Evolutionary conservation across 1,140 invertebrate genomes (phyloP).

Genomic region (Harpegnathos saltator): DNA sequence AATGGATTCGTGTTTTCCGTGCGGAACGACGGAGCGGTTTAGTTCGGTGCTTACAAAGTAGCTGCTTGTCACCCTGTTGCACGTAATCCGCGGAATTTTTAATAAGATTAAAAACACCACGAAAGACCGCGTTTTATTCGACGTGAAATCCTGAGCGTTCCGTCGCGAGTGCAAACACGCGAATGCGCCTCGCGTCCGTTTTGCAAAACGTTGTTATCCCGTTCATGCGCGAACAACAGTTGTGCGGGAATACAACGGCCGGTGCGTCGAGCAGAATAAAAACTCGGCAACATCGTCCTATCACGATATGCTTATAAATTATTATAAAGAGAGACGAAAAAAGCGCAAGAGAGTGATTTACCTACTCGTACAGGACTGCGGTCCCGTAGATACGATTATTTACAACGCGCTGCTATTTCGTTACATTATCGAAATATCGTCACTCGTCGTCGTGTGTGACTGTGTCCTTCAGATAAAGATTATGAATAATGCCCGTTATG

Average conservation of each 20-base stretch:
- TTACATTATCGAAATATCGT: too few species aligned
- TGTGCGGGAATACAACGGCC: background rate
- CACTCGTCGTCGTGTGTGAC: too few species aligned
- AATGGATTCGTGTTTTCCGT: background rate
- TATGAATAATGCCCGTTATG: too few species aligned
- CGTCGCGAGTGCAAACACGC: too few species aligned
- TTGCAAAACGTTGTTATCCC: background rate
- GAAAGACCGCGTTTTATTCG: slow-evolving; percentile 6
- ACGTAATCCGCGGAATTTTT: slow-evolving; percentile 48
- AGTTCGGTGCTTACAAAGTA: slow-evolving; percentile 37
- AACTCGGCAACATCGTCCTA: background rate
- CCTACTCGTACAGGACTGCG: background rate
- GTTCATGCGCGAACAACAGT: background rate
- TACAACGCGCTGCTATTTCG: background rate
- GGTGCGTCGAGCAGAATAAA: background rate
- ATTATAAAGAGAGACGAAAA: background rate
- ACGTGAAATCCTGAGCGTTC: background rate
- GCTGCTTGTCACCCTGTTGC: slow-evolving; percentile 10
- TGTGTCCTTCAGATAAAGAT: too few species aligned
- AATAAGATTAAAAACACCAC: slow-evolving; percentile 37
- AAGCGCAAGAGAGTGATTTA: slow-evolving; percentile 8
- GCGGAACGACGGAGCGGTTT: slow-evolving; percentile 11
- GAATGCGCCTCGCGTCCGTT: background rate
- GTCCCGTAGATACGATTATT: background rate
- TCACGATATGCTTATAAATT: slow-evolving; percentile 8